These are phyloP conservation scores for Bombus breviceps DNA, from an alignment of 1,140 invertebrate species.

Conservation along the genomic window DNA sequence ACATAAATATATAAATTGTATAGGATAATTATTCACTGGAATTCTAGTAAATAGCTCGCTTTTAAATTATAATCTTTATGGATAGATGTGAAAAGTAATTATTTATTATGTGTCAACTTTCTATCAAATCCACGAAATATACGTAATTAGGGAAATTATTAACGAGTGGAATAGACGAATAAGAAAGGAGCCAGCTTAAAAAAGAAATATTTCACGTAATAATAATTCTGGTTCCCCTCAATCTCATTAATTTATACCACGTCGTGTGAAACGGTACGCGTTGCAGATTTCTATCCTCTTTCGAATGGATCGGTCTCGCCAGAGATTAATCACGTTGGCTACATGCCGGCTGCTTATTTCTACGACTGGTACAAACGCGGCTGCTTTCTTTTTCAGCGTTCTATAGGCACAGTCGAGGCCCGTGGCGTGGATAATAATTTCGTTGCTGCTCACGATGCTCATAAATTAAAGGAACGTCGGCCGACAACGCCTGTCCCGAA, in stretches of 20 bases:
- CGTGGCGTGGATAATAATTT: slow-evolving; percentile 51
- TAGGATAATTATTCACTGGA: no score
- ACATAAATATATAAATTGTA: no score
- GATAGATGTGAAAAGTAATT: no score
- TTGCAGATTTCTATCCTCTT: slow-evolving; percentile 26
- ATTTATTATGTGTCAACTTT: background rate
- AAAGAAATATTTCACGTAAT: background rate
- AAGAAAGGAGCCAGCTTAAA: background rate
- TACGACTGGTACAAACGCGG: slow-evolving; percentile 36
- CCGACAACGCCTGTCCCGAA: background rate
- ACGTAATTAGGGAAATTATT: background rate
- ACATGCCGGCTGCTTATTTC: slow-evolving; percentile 55
- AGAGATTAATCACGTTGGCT: slow-evolving; percentile 58
- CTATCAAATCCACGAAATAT: no score
- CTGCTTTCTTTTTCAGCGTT: background rate
- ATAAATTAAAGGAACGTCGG: slow-evolving; percentile 23
- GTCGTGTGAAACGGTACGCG: background rate
- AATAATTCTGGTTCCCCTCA: background rate
- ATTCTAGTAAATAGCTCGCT: no score
- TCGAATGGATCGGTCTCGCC: slow-evolving; percentile 30
- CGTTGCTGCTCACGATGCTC: background rate
- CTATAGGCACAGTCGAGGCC: background rate
- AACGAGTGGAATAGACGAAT: background rate
- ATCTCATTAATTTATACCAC: background rate
- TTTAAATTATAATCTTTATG: no score